A percentile compares a stretch with the other conserved stretches of the same genome.
Evolutionary conservation across 2,797 vertebrate genomes (phyloP).

Genomic region (Channallabes apus): DNA sequence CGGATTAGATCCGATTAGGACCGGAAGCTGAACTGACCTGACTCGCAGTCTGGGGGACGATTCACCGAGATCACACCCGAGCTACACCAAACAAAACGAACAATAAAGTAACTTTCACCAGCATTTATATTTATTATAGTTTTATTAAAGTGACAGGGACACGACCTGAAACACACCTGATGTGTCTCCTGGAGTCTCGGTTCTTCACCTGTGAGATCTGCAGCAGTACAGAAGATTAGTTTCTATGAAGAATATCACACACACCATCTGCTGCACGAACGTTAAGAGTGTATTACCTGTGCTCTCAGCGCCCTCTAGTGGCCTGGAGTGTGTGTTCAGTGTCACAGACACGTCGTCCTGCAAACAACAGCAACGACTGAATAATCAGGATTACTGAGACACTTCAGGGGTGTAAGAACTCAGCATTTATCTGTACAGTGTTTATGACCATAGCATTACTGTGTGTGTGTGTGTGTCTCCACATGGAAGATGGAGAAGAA

Average conservation of each 20-base stretch:
- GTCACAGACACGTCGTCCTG: neutral
- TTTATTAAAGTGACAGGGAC: neutral
- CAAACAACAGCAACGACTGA: neutral
- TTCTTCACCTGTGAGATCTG: neutral
- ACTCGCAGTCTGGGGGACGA: neutral
- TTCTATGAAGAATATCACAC: neutral
- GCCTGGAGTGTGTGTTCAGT: neutral
- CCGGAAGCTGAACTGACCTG: neutral
- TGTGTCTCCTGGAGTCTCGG: neutral
- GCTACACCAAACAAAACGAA: neutral
- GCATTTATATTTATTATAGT: neutral
- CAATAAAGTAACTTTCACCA: neutral
- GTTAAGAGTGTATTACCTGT: conserved; percentile 21
- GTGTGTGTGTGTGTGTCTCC: too few relatives aligned
- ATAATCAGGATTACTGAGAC: neutral
- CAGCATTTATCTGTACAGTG: neutral
- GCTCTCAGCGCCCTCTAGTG: conserved; percentile 19
- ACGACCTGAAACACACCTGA: neutral
- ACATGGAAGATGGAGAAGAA: neutral
- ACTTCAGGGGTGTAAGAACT: neutral
- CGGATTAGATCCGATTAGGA: neutral
- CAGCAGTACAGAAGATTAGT: neutral
- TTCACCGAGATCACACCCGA: neutral
- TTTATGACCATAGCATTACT: too few relatives aligned
- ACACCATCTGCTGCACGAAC: neutral